Evolutionary conservation across 2,797 vertebrate species (phyloP).

Genomic region (Mareca penelope): DNA sequence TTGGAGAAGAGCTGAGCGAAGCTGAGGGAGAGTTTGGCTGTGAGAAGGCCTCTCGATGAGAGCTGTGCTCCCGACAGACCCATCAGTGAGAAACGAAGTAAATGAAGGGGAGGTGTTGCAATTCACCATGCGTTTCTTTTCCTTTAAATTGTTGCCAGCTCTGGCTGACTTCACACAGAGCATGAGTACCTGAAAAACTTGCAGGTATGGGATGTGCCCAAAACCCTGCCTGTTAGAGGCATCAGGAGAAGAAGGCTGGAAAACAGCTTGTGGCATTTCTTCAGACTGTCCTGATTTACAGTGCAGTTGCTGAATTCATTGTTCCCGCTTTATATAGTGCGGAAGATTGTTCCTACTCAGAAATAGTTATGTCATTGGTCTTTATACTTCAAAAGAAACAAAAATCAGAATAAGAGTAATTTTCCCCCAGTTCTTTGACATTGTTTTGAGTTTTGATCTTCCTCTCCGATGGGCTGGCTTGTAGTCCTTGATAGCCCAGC

Average conservation of each 20-base stretch:
- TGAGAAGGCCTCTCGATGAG: accelerated
- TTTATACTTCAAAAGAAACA: neutral
- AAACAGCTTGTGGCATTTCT: neutral
- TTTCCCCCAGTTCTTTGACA: neutral
- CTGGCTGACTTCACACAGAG: neutral
- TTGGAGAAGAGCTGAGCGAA: neutral
- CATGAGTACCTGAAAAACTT: accelerated
- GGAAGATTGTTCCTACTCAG: neutral
- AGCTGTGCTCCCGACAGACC: neutral
- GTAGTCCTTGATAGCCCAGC: neutral
- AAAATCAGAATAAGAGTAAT: no score
- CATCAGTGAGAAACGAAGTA: neutral
- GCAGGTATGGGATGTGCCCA: accelerated
- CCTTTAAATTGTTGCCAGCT: neutral
- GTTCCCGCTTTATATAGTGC: neutral
- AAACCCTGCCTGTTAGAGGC: neutral
- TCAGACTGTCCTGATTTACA: neutral
- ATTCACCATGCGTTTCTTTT: accelerated
- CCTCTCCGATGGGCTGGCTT: neutral
- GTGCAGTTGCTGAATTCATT: neutral
- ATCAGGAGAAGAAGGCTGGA: neutral
- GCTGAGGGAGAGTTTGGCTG: accelerated
- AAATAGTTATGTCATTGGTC: neutral
- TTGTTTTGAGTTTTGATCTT: neutral
- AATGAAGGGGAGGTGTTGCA: neutral